These are phyloP conservation scores for Drosophila silvestris DNA, from an alignment of 2,888 invertebrate genomes.

Conservation along the genomic window DNA sequence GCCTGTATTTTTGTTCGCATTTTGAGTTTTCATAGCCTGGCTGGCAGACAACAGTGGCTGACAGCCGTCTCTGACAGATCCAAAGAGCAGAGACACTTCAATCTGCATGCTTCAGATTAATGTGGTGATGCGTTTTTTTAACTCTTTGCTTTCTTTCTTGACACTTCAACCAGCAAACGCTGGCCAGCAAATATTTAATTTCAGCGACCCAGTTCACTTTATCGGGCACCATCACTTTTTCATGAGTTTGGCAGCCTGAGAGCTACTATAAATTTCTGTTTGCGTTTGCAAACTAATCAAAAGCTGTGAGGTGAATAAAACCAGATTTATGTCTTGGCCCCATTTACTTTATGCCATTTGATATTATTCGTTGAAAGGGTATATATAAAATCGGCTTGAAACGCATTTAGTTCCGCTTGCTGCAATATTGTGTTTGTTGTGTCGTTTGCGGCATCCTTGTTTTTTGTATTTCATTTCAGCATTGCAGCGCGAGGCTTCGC, in stretches of 20 bases:
- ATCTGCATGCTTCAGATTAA: slow-evolving; percentile 77
- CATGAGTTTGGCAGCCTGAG: slow-evolving; percentile 13
- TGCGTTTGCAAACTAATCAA: slow-evolving; percentile 1
- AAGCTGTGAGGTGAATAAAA: background rate
- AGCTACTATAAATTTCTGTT: background rate
- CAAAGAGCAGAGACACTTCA: slow-evolving; percentile 63
- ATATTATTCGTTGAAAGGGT: background rate
- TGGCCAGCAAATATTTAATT: slow-evolving; percentile 71
- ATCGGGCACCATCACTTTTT: slow-evolving; percentile 18
- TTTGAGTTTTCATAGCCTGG: slow-evolving; percentile 7
- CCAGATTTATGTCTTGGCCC: background rate
- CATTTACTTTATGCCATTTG: background rate
- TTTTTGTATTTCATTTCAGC: slow-evolving; percentile 18
- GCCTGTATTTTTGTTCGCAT: slow-evolving; percentile 7
- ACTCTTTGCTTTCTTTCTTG: slow-evolving; percentile 46
- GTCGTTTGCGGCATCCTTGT: slow-evolving; percentile 51
- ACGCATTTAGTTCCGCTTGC: slow-evolving; percentile 15
- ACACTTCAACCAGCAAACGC: slow-evolving; percentile 34
- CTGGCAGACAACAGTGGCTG: slow-evolving; percentile 8
- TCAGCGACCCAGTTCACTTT: slow-evolving; percentile 36
- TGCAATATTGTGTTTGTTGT: slow-evolving; percentile 45
- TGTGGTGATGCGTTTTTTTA: slow-evolving; percentile 65
- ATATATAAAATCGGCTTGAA: background rate
- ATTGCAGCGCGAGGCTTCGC: slow-evolving; percentile 33
- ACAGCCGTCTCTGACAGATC: slow-evolving; percentile 10